These are phyloP conservation scores for Melanotaenia pygmaea DNA, from an alignment of 2,797 vertebrate genomes.

Conservation along the genomic window DNA sequence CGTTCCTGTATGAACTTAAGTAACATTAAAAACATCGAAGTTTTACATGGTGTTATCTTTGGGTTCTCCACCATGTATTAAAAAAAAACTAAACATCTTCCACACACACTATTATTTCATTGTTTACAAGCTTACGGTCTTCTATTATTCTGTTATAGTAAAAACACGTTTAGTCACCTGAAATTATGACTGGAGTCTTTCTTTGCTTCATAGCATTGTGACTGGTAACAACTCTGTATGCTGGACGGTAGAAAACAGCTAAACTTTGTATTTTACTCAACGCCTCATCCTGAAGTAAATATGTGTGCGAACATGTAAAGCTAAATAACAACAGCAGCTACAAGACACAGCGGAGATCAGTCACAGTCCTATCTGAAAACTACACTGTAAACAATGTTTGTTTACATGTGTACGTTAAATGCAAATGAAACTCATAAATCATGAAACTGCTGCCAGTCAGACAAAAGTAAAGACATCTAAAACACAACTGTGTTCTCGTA, in stretches of 20 bases:
- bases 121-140: not conserved
- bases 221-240: not conserved
- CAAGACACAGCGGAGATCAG: slow-evolving; percentile 1
- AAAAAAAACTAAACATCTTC: not conserved
- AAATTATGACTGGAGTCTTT: not conserved
- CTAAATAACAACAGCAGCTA: not conserved
- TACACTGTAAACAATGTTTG: not conserved
- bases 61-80: not conserved
- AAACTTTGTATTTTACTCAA: not conserved
- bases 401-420: not conserved
- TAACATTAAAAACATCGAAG: not conserved
- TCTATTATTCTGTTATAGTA: not conserved
- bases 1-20: not conserved
- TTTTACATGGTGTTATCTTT: not conserved
- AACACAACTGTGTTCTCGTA: slow-evolving; percentile 2
- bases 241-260: not conserved
- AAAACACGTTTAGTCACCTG: not conserved
- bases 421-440: slow-evolving; percentile 19
- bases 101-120: not conserved
- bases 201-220: not conserved
- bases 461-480: slow-evolving; percentile 4
- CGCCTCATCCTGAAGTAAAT: not conserved
- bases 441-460: not conserved
- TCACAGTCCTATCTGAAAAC: not conserved
- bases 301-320: not conserved